These are phyloP conservation scores for Clarias fuscus DNA, from an alignment of 2,797 vertebrate genomes.

Conservation along the genomic window DNA sequence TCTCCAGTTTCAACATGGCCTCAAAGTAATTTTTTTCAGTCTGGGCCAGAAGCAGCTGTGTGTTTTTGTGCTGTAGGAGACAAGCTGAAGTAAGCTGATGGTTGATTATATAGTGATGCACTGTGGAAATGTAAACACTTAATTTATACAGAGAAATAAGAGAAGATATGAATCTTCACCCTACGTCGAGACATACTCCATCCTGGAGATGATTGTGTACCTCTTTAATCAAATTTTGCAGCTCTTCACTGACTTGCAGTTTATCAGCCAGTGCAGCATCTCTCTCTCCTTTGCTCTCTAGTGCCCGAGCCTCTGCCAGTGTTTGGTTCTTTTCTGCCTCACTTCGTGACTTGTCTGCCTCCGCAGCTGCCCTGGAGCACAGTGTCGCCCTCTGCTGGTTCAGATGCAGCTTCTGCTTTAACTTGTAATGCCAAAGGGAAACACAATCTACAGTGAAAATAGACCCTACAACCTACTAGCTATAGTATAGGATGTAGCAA, in stretches of 20 bases:
- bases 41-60: constrained; percentile 67
- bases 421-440: constrained; percentile 54
- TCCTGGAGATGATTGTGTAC: constrained; percentile 44
- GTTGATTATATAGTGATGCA: not conserved
- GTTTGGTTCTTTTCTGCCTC: constrained; percentile 68
- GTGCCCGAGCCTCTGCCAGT: constrained; percentile 65
- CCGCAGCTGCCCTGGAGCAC: constrained; percentile 64
- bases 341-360: constrained; percentile 56
- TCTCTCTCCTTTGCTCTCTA: constrained; percentile 62
- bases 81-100: not conserved
- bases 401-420: constrained; percentile 71
- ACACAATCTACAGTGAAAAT: not conserved
- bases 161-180: not conserved
- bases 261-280: constrained; percentile 63
- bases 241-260: constrained; percentile 63
- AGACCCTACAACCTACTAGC: not conserved
- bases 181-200: no score
- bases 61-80: constrained; percentile 61
- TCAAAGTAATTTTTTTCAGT: constrained; percentile 75
- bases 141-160: not conserved
- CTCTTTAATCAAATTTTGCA: constrained; percentile 68
- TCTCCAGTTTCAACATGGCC: constrained; percentile 73
- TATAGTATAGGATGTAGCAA: not conserved
- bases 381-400: constrained; percentile 73
- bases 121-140: not conserved